phyloP scores from a whole-genome alignment of 1,140 invertebrate genomes.

The Bombus polaris region DNA sequence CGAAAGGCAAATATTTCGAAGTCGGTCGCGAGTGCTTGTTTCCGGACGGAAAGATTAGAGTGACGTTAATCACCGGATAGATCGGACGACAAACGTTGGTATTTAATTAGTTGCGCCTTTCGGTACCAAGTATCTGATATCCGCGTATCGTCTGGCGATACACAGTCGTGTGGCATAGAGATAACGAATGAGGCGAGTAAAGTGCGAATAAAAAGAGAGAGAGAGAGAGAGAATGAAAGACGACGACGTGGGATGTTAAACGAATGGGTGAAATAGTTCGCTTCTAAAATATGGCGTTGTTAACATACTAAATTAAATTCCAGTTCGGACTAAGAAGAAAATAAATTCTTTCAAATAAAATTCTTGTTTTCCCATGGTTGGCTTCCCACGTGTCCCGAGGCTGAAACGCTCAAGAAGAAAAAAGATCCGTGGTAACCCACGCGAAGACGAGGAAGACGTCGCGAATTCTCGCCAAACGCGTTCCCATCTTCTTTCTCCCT shows the following conservation, averaged over 20 bases:
- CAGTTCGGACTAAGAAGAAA: neutral
- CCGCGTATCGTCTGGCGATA: slow-evolving; percentile 1
- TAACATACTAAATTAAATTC: neutral
- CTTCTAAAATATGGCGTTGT: neutral
- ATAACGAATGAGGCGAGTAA: neutral
- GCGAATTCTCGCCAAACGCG: slow-evolving; percentile 21
- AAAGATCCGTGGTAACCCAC: slow-evolving; percentile 14
- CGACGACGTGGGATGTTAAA: neutral
- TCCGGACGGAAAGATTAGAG: neutral
- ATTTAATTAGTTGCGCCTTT: slow-evolving; percentile 19
- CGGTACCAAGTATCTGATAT: slow-evolving; percentile 1
- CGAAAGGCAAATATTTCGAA: slow-evolving; percentile 11
- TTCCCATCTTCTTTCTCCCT: neutral
- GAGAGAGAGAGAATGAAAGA: slow-evolving; percentile 2
- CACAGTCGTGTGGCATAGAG: neutral
- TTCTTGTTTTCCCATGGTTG: neutral
- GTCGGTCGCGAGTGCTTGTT: neutral
- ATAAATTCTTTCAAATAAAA: neutral
- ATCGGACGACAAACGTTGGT: slow-evolving; percentile 29
- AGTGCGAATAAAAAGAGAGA: slow-evolving; percentile 15
- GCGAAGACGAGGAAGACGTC: slow-evolving; percentile 2
- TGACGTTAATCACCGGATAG: slow-evolving; percentile 35
- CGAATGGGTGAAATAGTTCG: neutral
- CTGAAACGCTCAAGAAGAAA: neutral
- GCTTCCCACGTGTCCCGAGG: slow-evolving; percentile 8